Base-by-base conservation (phyloP, 2,797 vertebrate genomes). In the Garrulus glandarius region DNA sequence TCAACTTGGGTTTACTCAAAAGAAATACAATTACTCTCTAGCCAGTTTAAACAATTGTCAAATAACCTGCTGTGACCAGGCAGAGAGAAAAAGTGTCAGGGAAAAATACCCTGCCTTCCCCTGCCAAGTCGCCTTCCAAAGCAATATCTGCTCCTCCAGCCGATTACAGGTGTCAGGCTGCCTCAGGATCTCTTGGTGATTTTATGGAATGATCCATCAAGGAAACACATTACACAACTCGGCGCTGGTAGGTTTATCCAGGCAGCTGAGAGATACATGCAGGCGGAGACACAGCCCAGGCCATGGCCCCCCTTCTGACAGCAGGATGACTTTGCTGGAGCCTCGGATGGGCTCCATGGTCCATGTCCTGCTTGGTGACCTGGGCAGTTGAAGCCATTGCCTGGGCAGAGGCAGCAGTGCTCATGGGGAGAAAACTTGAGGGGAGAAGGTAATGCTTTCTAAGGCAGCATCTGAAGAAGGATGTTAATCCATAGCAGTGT, bases 251-350 rank as follows among this genome's bases (percentile, higher is more conserved):
- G 61, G 32, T 71, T 78, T 93, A 59, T 52, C 63, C 21, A 13
- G 77, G 43, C 3, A 13, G 32, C 65, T 89, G 76, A 47, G 49
- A 95, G 39, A 37, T 21, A 55, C 2, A 1, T 13, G n/a, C 55
- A 44, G 15, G 46, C 23, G 53, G 86, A 59, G 30, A n/a, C 29
- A 68, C 16, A 79, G 65, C 50, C 29, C 0, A 1, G 65, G 34
- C 32, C 36, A 21, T 1, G 10, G 6, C 4, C 23, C 10, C 10
- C 3, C 55, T 67, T 77, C 56, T 32, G 43, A 32, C 0, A 0
- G 36, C 2, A 6, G 27, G 17, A 21, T 65, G 70, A 50, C 57
- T 82, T 94, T 71, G 67, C 70, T 50, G 81, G 44, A 63, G 39
- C 9, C 47, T 69, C 36, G 50, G 24, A 27, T 49, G 26, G 43